Percentiles rank a stretch among this genome's conserved stretches.
phyloP scores from a whole-genome alignment of 2,888 invertebrate species.

The Pachliopta kotzebuea region DNA sequence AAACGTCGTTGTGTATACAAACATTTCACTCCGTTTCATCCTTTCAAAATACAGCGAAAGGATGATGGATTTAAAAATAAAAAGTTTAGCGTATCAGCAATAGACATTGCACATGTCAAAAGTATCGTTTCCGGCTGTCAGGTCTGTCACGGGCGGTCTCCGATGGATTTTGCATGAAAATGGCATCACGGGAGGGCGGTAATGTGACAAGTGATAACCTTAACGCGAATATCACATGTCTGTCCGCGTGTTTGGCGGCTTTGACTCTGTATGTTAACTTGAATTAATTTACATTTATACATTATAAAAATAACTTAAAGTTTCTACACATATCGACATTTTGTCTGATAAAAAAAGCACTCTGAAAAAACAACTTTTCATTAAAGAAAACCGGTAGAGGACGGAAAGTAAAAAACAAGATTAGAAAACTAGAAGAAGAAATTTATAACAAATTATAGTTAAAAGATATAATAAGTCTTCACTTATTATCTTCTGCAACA shows the following conservation, averaged over 20 bases:
- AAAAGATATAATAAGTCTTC: too few relatives aligned
- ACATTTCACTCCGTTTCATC: not conserved
- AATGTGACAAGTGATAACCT: slow-evolving; percentile 78
- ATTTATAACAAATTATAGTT: too few relatives aligned
- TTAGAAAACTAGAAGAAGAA: too few relatives aligned
- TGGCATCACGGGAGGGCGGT: slow-evolving; percentile 55
- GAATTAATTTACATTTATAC: slow-evolving; percentile 5
- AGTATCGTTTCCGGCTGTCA: slow-evolving; percentile 72
- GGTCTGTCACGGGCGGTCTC: slow-evolving; percentile 59
- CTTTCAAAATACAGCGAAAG: slow-evolving; percentile 1
- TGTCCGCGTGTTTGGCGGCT: slow-evolving; percentile 16
- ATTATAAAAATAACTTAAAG: too few relatives aligned
- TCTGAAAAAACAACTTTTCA: too few relatives aligned
- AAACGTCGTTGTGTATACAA: not conserved
- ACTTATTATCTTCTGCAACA: too few relatives aligned
- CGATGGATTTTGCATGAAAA: slow-evolving; percentile 74
- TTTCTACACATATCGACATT: too few relatives aligned
- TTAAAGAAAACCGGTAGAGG: too few relatives aligned
- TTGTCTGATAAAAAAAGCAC: too few relatives aligned
- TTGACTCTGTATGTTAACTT: not conserved
- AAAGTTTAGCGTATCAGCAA: slow-evolving; percentile 32
- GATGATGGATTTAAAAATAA: slow-evolving; percentile 30
- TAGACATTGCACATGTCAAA: slow-evolving; percentile 57
- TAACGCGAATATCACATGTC: slow-evolving; percentile 25
- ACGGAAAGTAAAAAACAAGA: too few relatives aligned